phyloP scores from a whole-genome alignment of 64 coral and sea anemone species.

The Acropora yongei region DNA sequence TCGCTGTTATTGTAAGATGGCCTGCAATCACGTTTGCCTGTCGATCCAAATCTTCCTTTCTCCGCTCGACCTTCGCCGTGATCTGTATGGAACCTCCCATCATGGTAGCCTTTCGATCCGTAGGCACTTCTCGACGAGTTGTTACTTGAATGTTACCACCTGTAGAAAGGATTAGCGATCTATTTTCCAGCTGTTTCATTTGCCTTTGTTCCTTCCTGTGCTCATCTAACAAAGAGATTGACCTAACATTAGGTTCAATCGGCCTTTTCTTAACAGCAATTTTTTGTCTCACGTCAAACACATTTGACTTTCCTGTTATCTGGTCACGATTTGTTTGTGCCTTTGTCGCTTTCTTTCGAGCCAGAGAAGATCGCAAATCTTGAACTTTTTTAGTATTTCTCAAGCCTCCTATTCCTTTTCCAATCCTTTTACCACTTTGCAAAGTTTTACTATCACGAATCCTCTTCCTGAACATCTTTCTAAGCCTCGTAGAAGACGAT shows the following conservation, averaged over 20 bases:
- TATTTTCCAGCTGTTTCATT: constrained; percentile 23
- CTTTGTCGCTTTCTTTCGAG: neutral
- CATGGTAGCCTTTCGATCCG: constrained; percentile 49
- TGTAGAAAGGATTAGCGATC: constrained; percentile 48
- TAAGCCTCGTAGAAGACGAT: too few species aligned
- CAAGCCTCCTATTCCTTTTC: neutral
- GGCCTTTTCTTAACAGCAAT: constrained; percentile 16
- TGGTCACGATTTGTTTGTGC: too few species aligned
- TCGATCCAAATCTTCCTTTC: constrained; percentile 34
- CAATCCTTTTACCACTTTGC: constrained; percentile 32
- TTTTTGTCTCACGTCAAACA: constrained; percentile 24
- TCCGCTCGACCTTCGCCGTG: constrained; percentile 49
- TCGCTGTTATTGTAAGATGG: constrained; percentile 24
- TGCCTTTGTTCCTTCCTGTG: constrained; percentile 53
- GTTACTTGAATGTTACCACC: constrained; percentile 56
- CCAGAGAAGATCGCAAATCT: constrained; percentile 21
- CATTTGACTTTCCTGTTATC: neutral
- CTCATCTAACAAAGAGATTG: constrained; percentile 47
- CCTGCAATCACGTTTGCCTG: constrained; percentile 37
- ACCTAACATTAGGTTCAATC: neutral
- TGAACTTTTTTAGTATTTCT: constrained; percentile 14
- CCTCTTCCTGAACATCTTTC: constrained; percentile 36
- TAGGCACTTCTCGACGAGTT: constrained; percentile 53
- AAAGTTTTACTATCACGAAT: constrained; percentile 6
- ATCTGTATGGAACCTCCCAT: constrained; percentile 52